These are phyloP conservation scores for Brenthis ino DNA, from an alignment of 2,888 invertebrate species.

Conservation along the genomic window DNA sequence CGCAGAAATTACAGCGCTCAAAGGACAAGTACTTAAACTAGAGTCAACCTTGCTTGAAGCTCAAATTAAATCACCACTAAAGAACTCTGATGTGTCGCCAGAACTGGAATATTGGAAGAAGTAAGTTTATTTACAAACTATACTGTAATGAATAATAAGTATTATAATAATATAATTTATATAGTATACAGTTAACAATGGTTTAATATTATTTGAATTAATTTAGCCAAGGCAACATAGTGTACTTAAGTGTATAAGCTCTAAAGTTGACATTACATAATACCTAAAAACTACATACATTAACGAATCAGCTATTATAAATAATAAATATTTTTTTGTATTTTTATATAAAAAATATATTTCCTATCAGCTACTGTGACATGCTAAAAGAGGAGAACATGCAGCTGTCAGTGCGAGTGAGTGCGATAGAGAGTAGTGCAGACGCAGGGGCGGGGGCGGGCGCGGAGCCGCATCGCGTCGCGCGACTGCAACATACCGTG, in stretches of 20 bases:
- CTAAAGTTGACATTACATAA: no score
- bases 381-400: slow-evolving; percentile 84
- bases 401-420: slow-evolving; percentile 67
- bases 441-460: slow-evolving; percentile 48
- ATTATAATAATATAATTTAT: no score
- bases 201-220: background rate
- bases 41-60: slow-evolving; percentile 72
- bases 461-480: slow-evolving; percentile 54
- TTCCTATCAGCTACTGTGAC: slow-evolving; percentile 77
- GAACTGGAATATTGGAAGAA: slow-evolving; percentile 74
- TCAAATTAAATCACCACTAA: slow-evolving; percentile 64
- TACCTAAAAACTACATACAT: no score
- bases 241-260: no score
- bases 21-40: slow-evolving; percentile 72
- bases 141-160: background rate
- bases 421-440: slow-evolving; percentile 56
- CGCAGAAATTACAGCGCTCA: slow-evolving; percentile 79
- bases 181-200: background rate
- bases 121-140: slow-evolving; percentile 43
- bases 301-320: no score
- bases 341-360: background rate
- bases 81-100: slow-evolving; percentile 52
- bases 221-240: no score
- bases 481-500: slow-evolving; percentile 13
- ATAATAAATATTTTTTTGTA: no score